Percentiles rank a stretch among this genome's conserved stretches.
Evolutionary conservation across 2,888 invertebrate genomes (phyloP).

Genomic region (Brachynemurus nebulosus): DNA sequence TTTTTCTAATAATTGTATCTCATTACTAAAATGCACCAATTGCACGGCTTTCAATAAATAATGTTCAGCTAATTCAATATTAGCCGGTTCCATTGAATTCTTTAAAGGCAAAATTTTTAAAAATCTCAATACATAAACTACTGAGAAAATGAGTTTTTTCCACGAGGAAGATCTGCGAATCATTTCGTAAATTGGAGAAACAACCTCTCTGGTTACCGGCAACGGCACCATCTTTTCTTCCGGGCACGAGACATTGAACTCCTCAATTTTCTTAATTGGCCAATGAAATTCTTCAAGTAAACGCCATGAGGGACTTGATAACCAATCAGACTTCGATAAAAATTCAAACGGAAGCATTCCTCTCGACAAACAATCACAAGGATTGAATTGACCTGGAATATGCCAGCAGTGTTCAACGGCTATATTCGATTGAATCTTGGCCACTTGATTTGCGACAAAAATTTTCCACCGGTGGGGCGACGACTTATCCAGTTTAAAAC

Average conservation of each 20-base stretch:
- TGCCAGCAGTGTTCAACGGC: conserved; percentile 8
- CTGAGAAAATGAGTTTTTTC: background rate
- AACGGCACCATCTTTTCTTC: background rate
- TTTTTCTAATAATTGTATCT: conserved; percentile 5
- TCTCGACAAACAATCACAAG: conserved; percentile 11
- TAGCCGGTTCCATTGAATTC: background rate
- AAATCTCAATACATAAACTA: background rate
- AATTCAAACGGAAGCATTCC: conserved; percentile 10
- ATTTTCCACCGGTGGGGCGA: conserved; percentile 13
- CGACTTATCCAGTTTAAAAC: conserved; percentile 13
- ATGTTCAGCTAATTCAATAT: conserved; percentile 8
- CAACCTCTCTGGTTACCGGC: background rate
- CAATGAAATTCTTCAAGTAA: background rate
- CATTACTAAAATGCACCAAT: conserved; percentile 6
- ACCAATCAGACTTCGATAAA: background rate
- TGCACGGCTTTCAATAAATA: conserved; percentile 8
- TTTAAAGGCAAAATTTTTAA: background rate
- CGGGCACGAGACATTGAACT: too few relatives aligned
- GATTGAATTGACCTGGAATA: conserved; percentile 8
- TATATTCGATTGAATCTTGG: conserved; percentile 10
- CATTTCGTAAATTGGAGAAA: background rate
- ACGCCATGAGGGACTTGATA: background rate
- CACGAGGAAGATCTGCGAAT: background rate
- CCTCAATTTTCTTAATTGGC: too few relatives aligned
- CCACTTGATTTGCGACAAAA: conserved; percentile 14